Evolutionary conservation across 1,140 invertebrate species (phyloP), one percentile per base, ranked within the genome.

Genomic region (Gerris buenoi): DNA sequence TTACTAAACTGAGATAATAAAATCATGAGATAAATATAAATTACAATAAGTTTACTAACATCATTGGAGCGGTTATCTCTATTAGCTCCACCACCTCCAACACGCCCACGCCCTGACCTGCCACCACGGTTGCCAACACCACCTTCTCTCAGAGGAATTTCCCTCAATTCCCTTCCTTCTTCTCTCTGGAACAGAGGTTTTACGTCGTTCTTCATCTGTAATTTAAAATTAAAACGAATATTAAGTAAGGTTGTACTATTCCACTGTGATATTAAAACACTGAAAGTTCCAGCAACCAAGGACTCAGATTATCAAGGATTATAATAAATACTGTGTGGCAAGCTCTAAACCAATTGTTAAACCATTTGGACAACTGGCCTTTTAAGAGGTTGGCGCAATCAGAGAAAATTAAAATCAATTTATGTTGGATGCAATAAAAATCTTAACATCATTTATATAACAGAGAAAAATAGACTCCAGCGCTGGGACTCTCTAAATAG

Each of bases 51-150:
- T 26, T 65, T 67, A 70, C 74, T 78, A 73, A 76, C 76, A 70
- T 79, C 79, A 74, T 78, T 77, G 2, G 76, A 77, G 68, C 76
- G 71, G 66, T 76, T 73, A 61, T 70, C 58, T 63, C 75, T 68
- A 68, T 74, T 74, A 27, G 72, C 70, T 33, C 57, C 75, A 25
- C 72, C 70, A n/a, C 69, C 71, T 10, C 73, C 66, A 1, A 71
- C 74, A 18, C 65, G 56, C 10, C 68, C 68, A 18, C 69, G 68
- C 23, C 46, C 28, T 27, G 63, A 67, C 23, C 69, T 65, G 25
- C 65, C 18, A 10, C 64, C 64, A 56, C 67, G 59, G 5, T 65
- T 56, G 14, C 65, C 68, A 58, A 69, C 68, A 29, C 67, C 46
- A 57, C 70, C 68, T 15, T 69, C 65, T 46, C 76, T 73, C 61